Base-by-base conservation (phyloP, 2,888 invertebrate genomes). In the Ormyrus labotus region DNA sequence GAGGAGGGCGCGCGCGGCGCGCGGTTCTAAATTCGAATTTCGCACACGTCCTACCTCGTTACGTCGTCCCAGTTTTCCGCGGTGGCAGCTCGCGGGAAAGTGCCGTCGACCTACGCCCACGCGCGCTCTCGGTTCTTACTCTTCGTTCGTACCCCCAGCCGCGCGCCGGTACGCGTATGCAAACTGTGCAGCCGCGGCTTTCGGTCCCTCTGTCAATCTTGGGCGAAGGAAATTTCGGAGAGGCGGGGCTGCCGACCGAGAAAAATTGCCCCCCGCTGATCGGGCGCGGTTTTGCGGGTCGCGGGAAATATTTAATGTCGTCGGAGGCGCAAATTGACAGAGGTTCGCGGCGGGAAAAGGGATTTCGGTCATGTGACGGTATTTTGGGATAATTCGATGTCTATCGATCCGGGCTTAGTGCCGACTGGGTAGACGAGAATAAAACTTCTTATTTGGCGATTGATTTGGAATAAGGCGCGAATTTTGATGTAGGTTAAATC, bases 1-100 rank as follows among this genome's bases (percentile, higher is more conserved):
- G 47, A 11, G 51, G 61, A 9, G 51, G 45, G 45, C 53, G 57
- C 34, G 34, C 13, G 19, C 10, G 13, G 13, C 53, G 75, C 58
- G 60, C 57, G 72, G 63, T 34, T 34, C 34, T 71, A 67, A 76
- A 76, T 80, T 80, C 71, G 76, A 80, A 80, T 72, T 80, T 76
- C 80, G 74, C 79, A 65, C 81, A 82, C 81, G 81, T 80, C 70
- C 72, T 57, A 75, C 60, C 67, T 72, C 57, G 75, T 78, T 77
- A 65, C 80, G 51, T 7, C 72, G 82, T 78, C 81, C 74, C 82
- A 78, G 76, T 84, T 82, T 78, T 74, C 78, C 10, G 45, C 53
- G 19, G 45, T n/a, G 68, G 34, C 34, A 34, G 34, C 34, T 34
- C 8, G 47, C 53, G 47, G n/a, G 45, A 53, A 51, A 71, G 78